Base-by-base conservation (phyloP, 2,113 vertebrate species). In the Stigmatopora nigra region DNA sequence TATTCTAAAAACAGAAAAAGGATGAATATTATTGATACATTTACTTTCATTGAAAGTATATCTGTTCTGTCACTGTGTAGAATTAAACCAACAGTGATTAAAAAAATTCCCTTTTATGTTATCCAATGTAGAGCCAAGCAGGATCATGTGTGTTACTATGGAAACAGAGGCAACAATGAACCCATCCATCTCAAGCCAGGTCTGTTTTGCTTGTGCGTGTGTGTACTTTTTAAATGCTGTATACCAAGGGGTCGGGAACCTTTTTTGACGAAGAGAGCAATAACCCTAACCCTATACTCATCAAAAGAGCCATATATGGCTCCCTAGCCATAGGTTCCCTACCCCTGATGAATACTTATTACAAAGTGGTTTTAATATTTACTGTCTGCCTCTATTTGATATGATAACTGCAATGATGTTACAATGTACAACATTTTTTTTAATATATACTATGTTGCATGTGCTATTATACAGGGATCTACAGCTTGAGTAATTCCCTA, bases 81-180 rank as follows among this genome's bases (percentile, higher is more conserved):
- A 41, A 16, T 1, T 52, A 7, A 6, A 31, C 7, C 20, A 25
- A 20, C 53, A 55, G 14, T 10, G 7, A 36, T 70, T 46, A 69
- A 57, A 77, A n/a, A 77, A 85, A 81, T 76, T 68, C 63, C 46
- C 69, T 82, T 49, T 69, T 78, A 66, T 83, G 73, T 64, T 73
- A 61, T 86, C 85, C 86, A 76, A 84, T 93, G 90, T 82, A 95
- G 93, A 78, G 81, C 89, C 82, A 94, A 92, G 87, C 95, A 93
- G 88, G 95, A 96, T 77, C 88, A 88, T 45, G 71, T 99, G 89
- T 96, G 93, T 92, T 99, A 99, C 93, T 99, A 99, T 88, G 97
- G 97, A 91, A 98, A 97, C 91, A 95, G 88, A 86, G 93, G 94
- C 80, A 89, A 90, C 47, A 75, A 88, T 12, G 92, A 96, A 73